phyloP scores from a whole-genome alignment of 2,888 invertebrate genomes.

The Callosobruchus maculatus region DNA sequence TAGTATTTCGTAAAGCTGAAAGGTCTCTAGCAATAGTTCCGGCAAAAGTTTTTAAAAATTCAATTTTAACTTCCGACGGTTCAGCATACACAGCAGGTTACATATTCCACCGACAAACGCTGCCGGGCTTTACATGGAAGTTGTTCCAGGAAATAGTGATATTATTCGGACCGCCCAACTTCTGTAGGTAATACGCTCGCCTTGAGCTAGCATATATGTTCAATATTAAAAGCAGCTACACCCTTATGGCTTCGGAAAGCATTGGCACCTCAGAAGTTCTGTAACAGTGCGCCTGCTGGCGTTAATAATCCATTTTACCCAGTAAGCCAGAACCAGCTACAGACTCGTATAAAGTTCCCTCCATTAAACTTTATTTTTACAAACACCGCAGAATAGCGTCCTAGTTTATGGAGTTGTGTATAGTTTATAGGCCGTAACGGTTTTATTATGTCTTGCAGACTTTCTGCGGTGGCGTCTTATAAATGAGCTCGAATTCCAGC shows the following conservation, averaged over 20 bases:
- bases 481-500: neutral
- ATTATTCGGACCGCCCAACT: neutral
- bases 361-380: neutral
- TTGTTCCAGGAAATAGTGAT: neutral
- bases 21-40: too few relatives aligned
- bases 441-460: neutral
- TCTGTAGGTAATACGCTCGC: neutral
- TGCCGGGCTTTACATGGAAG: neutral
- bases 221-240: neutral
- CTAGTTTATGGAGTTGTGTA: neutral
- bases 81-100: too few relatives aligned
- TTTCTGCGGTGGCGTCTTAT: neutral
- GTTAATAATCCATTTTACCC: neutral
- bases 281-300: neutral
- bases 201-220: neutral
- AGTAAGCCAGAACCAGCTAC: neutral
- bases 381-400: neutral
- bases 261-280: neutral
- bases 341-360: neutral
- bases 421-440: neutral
- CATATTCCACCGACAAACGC: neutral
- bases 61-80: too few relatives aligned
- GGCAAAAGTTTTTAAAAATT: too few relatives aligned
- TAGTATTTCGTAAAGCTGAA: too few relatives aligned
- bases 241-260: neutral